A percentile compares a stretch with the other conserved stretches of the same genome.
Evolutionary conservation across 2,797 vertebrate genomes (phyloP).

Genomic region (Paedocypris micromegethes): DNA sequence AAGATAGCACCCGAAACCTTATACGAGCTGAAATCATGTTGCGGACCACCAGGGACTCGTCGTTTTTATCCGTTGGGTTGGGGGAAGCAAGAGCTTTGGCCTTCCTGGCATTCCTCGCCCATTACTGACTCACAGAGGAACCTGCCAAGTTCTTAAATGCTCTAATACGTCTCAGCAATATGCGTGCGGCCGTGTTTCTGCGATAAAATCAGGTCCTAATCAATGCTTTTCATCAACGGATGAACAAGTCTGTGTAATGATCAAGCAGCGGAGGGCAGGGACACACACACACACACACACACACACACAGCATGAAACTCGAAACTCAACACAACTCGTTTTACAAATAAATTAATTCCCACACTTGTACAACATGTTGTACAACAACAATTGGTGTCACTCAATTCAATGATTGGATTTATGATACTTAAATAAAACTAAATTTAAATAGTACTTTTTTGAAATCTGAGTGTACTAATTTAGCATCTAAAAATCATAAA

Average conservation of each 20-base stretch:
- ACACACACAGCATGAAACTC: background rate
- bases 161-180: conserved; percentile 35
- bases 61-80: conserved; percentile 14
- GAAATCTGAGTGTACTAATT: too few species aligned
- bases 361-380: too few species aligned
- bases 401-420: too few species aligned
- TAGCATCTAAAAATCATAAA: too few species aligned
- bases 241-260: conserved; percentile 7
- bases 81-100: conserved; percentile 12
- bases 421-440: too few species aligned
- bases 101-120: conserved; percentile 31
- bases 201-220: conserved; percentile 32
- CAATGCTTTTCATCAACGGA: conserved; percentile 29
- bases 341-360: too few species aligned
- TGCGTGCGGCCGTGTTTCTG: conserved; percentile 12
- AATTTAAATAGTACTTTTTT: too few species aligned
- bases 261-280: background rate
- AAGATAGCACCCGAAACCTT: conserved; percentile 42
- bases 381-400: too few species aligned
- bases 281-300: background rate
- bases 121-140: conserved; percentile 49
- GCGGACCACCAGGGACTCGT: conserved; percentile 36
- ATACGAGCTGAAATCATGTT: conserved; percentile 32
- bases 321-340: too few species aligned
- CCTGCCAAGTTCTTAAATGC: conserved; percentile 52